Evolutionary conservation across 2,888 invertebrate genomes (phyloP).

Genomic region (Eristalinus sepulchralis): DNA sequence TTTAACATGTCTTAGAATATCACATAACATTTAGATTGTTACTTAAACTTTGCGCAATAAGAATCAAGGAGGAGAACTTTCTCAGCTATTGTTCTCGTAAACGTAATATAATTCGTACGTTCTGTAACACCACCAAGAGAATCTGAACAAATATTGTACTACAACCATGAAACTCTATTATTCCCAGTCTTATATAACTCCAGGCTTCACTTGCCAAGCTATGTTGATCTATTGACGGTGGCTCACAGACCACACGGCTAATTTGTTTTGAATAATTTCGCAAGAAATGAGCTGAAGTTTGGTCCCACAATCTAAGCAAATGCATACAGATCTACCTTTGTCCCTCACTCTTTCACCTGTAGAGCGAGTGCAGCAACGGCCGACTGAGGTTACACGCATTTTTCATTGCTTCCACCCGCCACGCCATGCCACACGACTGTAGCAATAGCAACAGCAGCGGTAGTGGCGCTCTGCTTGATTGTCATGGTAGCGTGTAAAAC

Average conservation of each 20-base stretch:
- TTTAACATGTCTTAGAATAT: no score
- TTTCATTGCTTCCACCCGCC: not conserved
- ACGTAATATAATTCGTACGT: no score
- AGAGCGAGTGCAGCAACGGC: not conserved
- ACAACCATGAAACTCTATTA: no score
- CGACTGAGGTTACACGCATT: not conserved
- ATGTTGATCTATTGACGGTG: not conserved
- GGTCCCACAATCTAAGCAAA: conserved; percentile 3
- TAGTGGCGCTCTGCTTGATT: not conserved
- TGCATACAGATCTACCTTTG: not conserved
- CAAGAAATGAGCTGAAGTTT: conserved; percentile 45
- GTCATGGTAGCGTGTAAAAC: not conserved
- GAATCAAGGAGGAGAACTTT: no score
- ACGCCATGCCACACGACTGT: not conserved
- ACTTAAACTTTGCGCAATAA: no score
- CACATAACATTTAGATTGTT: no score
- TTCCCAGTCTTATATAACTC: no score
- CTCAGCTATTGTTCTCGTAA: no score
- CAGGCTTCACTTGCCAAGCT: not conserved
- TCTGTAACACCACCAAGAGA: no score
- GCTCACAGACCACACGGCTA: conserved; percentile 35
- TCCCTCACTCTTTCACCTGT: not conserved
- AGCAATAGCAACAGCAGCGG: no score
- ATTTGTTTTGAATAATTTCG: conserved; percentile 51
- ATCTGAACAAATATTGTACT: no score